phyloP scores from a whole-genome alignment of 2,888 invertebrate species.

The Harmothoe impar region DNA sequence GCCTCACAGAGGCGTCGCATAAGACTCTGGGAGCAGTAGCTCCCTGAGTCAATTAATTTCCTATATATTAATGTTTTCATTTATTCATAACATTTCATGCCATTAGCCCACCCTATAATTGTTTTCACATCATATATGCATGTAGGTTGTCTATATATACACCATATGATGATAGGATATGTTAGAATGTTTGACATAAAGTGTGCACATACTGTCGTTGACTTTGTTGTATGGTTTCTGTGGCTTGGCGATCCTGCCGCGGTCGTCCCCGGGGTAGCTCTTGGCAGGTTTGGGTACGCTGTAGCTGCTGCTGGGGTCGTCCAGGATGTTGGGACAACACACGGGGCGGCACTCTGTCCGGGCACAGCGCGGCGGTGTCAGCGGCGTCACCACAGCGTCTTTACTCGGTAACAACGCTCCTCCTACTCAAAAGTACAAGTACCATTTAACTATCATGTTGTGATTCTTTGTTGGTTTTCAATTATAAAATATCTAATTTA shows the following conservation, averaged over 20 bases:
- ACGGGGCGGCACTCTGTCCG: neutral
- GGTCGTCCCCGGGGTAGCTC: slow-evolving; percentile 18
- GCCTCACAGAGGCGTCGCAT: too few relatives aligned
- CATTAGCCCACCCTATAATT: too few relatives aligned
- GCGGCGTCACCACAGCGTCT: slow-evolving; percentile 19
- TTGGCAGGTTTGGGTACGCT: neutral
- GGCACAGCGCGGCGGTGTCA: slow-evolving; percentile 31
- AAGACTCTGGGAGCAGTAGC: too few relatives aligned
- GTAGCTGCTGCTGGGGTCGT: slow-evolving; percentile 10
- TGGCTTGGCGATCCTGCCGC: neutral
- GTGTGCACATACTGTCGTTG: slow-evolving; percentile 52
- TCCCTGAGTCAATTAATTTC: too few relatives aligned
- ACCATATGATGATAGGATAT: too few relatives aligned
- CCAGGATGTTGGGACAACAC: neutral
- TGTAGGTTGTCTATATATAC: too few relatives aligned
- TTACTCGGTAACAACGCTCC: slow-evolving; percentile 27
- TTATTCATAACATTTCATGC: too few relatives aligned
- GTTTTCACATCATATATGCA: too few relatives aligned
- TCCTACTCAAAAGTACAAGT: neutral
- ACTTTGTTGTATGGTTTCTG: slow-evolving; percentile 44
- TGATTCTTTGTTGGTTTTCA: too few relatives aligned
- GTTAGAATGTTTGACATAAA: too few relatives aligned
- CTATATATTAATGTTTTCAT: too few relatives aligned
- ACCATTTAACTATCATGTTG: too few relatives aligned
- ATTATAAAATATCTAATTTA: neutral